Conservation (phyloP, 2,797 vertebrate genomes). For the Zenarchopterus dispar region DNA sequence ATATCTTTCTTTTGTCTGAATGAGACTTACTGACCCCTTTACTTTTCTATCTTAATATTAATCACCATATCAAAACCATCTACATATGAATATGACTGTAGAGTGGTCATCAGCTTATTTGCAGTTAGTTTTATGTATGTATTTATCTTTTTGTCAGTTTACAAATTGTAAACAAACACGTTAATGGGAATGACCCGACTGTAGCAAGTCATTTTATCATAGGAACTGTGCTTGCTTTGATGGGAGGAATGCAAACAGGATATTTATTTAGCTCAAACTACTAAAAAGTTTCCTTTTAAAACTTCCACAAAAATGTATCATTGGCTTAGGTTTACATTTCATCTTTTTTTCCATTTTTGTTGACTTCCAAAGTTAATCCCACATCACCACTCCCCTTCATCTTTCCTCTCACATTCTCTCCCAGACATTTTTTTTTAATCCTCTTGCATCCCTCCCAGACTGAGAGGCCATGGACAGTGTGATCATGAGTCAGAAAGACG, state of each 20-base stretch:
- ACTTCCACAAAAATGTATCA: not conserved
- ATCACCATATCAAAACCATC: too few species aligned
- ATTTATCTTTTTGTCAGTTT: too few species aligned
- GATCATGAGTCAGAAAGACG: conserved; percentile 48
- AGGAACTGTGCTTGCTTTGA: not conserved
- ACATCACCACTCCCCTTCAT: not conserved
- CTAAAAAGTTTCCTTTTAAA: not conserved
- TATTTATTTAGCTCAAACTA: conserved; percentile 2
- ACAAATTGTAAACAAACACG: too few species aligned
- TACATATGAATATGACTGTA: too few species aligned
- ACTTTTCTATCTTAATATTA: too few species aligned
- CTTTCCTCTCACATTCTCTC: conserved; percentile 10
- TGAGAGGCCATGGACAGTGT: conserved; percentile 6
- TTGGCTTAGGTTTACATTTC: not conserved
- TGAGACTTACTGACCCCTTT: too few species aligned
- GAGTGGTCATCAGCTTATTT: too few species aligned
- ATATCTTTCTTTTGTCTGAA: too few species aligned
- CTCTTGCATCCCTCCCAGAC: conserved; percentile 10
- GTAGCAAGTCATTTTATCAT: too few species aligned
- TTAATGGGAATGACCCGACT: too few species aligned
- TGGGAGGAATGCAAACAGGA: not conserved
- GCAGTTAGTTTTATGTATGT: too few species aligned
- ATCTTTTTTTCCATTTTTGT: not conserved
- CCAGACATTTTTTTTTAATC: not conserved
- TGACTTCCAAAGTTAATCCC: conserved; percentile 3